Evolutionary conservation across 2,888 invertebrate genomes (phyloP).

Genomic region (Drosophila suboccidentalis): DNA sequence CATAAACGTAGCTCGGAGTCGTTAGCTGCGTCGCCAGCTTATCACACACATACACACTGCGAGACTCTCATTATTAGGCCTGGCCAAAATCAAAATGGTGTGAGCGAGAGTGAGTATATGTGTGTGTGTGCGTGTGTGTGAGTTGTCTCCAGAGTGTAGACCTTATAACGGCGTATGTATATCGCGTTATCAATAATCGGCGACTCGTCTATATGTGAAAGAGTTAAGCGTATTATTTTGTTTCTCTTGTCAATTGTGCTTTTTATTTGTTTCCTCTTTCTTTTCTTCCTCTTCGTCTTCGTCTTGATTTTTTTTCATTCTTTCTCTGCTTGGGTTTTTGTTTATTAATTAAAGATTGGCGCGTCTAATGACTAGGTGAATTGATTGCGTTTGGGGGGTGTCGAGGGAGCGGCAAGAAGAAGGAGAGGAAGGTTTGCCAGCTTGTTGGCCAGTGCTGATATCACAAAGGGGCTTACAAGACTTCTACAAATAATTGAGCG

Average conservation of each 20-base stretch:
- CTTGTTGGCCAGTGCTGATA: background rate
- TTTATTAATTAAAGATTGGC: conserved; percentile 62
- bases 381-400: conserved; percentile 31
- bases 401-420: conserved; percentile 1
- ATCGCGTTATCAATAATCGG: conserved; percentile 64
- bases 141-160: conserved; percentile 11
- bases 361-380: conserved; percentile 34
- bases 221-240: conserved; percentile 50
- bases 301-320: background rate
- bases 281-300: background rate
- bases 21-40: conserved; percentile 72
- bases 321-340: conserved; percentile 36
- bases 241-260: conserved; percentile 48
- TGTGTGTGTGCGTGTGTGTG: conserved; percentile 5
- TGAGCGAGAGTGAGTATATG: conserved; percentile 9
- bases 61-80: conserved; percentile 28
- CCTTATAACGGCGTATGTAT: conserved; percentile 30
- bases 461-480: background rate
- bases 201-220: conserved; percentile 26
- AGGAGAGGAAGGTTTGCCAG: background rate
- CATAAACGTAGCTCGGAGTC: conserved; percentile 47
- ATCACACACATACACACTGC: conserved; percentile 52
- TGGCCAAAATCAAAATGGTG: conserved; percentile 24
- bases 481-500: background rate
- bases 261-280: background rate